phyloP scores from a whole-genome alignment of 2,113 vertebrate genomes.

The Podocnemis expansa region DNA sequence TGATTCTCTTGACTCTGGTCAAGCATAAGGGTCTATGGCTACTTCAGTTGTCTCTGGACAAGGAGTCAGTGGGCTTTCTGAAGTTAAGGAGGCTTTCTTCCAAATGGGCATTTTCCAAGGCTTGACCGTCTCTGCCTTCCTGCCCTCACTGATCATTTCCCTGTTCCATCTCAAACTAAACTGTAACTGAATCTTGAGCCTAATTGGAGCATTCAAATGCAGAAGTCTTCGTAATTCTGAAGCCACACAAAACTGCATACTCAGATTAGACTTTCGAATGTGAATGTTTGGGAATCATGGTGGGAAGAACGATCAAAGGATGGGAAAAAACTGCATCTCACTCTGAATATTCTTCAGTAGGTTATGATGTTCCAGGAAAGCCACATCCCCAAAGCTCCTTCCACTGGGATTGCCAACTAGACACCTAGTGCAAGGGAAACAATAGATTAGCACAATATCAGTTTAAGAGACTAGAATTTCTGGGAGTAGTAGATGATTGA shows the following conservation, averaged over 20 bases:
- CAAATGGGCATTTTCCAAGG: not conserved
- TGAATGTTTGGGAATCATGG: fast-evolving
- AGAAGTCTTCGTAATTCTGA: not conserved
- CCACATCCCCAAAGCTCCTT: conserved; percentile 89
- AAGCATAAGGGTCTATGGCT: fast-evolving
- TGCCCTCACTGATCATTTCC: not conserved
- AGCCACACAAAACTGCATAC: not conserved
- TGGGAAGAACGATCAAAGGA: conserved; percentile 12
- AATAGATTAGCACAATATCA: not conserved
- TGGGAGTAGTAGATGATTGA: not conserved
- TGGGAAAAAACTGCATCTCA: conserved; percentile 64
- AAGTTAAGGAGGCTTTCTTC: not conserved
- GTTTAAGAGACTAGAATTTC: not conserved
- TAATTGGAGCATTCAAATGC: not conserved
- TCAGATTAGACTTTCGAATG: not conserved
- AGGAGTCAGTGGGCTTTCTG: not conserved
- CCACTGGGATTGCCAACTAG: conserved; percentile 87
- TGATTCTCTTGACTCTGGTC: not conserved
- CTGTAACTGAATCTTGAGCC: not conserved
- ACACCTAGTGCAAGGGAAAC: conserved; percentile 75
- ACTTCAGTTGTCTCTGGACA: not conserved
- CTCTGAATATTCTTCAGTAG: conserved; percentile 85
- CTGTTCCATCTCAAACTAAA: not conserved
- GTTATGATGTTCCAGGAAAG: conserved; percentile 89
- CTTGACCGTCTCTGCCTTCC: not conserved